Conservation (phyloP, 2,888 invertebrate genomes). For the Drosophila colorata region DNA sequence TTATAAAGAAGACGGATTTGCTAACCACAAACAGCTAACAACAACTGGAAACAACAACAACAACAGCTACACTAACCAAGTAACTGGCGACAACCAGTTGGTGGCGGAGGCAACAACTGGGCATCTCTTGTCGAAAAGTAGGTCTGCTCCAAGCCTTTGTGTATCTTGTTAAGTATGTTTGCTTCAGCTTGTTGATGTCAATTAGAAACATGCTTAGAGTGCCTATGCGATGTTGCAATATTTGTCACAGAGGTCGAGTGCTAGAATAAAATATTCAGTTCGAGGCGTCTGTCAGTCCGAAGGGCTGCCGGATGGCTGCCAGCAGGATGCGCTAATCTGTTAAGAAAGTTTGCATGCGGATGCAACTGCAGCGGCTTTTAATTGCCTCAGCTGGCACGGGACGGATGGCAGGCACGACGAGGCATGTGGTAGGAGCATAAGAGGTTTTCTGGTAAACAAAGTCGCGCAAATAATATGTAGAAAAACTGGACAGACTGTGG, state of each 20-base stretch:
- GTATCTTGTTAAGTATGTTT: slow-evolving; percentile 13
- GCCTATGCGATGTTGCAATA: slow-evolving; percentile 30
- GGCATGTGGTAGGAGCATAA: slow-evolving; percentile 40
- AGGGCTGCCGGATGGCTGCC: slow-evolving; percentile 43
- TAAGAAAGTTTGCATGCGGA: slow-evolving; percentile 76
- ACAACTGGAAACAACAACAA: slow-evolving; percentile 11
- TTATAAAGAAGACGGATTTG: slow-evolving; percentile 76
- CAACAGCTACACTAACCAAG: no score
- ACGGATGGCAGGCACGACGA: no score
- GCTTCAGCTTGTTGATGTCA: slow-evolving; percentile 24
- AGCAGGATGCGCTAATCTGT: slow-evolving; percentile 57
- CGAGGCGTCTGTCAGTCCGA: neutral
- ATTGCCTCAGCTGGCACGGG: slow-evolving; percentile 56
- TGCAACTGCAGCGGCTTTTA: slow-evolving; percentile 60
- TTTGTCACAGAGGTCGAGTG: slow-evolving; percentile 12
- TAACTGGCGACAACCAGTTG: slow-evolving; percentile 41
- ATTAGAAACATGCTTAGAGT: slow-evolving; percentile 51
- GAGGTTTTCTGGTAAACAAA: slow-evolving; percentile 61
- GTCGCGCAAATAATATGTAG: slow-evolving; percentile 68
- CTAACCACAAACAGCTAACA: slow-evolving; percentile 35
- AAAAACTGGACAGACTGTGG: slow-evolving; percentile 74
- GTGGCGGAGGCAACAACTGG: slow-evolving; percentile 29
- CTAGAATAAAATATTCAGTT: neutral
- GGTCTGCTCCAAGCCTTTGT: slow-evolving; percentile 52
- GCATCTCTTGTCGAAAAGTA: slow-evolving; percentile 54